phyloP scores from a whole-genome alignment of 2,888 invertebrate species.

The Amphimallon solstitiale region DNA sequence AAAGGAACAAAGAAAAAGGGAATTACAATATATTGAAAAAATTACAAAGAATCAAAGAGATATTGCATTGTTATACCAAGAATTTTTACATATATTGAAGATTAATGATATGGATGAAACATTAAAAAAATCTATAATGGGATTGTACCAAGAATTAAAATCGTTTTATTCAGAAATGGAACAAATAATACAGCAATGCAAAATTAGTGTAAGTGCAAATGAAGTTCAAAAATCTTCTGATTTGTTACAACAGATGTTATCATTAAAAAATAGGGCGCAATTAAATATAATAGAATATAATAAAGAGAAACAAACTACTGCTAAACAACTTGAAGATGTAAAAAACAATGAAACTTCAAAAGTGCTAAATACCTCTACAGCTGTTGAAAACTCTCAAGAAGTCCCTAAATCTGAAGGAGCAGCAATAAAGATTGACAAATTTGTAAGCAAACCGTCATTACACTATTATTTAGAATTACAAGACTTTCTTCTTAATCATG shows the following conservation, averaged over 20 bases:
- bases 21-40: constrained; percentile 62
- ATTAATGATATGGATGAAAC: constrained; percentile 38
- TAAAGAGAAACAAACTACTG: constrained; percentile 57
- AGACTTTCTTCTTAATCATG: constrained; percentile 69
- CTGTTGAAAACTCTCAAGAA: not conserved
- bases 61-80: constrained; percentile 68
- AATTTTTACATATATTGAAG: constrained; percentile 64
- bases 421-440: constrained; percentile 53
- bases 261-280: constrained; percentile 51
- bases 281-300: constrained; percentile 48
- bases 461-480: constrained; percentile 69
- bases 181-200: constrained; percentile 63
- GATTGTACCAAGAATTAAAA: constrained; percentile 63
- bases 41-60: constrained; percentile 69
- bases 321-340: constrained; percentile 51
- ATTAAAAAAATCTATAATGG: constrained; percentile 49
- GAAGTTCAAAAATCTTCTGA: constrained; percentile 59
- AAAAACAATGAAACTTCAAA: not conserved
- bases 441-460: constrained; percentile 66
- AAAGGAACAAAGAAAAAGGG: constrained; percentile 54
- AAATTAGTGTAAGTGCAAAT: constrained; percentile 64
- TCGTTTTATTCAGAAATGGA: constrained; percentile 63
- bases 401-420: constrained; percentile 46
- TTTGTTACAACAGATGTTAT: constrained; percentile 51
- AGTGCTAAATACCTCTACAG: not conserved